Evolutionary conservation across 2,888 invertebrate genomes (phyloP).

Genomic region (Eupeodes latifasciatus): DNA sequence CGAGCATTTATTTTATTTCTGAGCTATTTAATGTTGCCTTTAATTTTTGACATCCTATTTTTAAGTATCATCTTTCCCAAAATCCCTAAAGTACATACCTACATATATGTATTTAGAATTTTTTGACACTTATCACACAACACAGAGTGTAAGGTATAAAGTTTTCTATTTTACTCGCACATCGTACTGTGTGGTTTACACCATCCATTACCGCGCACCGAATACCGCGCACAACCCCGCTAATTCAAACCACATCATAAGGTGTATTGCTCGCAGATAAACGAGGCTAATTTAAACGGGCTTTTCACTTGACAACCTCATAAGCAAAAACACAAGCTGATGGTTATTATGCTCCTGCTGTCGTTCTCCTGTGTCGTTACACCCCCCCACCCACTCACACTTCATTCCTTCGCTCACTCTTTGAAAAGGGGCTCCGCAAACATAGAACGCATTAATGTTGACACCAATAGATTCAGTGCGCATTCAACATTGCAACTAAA

Average conservation of each 20-base stretch:
- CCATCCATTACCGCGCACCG: neutral
- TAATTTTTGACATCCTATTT: too few relatives aligned
- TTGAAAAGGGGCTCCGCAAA: neutral
- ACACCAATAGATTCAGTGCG: conserved; percentile 61
- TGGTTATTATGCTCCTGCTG: neutral
- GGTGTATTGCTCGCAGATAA: conserved; percentile 60
- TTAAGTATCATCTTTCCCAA: too few relatives aligned
- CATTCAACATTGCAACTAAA: conserved; percentile 75
- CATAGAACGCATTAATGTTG: conserved; percentile 28
- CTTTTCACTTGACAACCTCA: conserved; percentile 65
- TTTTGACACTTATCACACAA: neutral
- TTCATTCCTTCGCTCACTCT: neutral
- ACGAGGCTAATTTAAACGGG: conserved; percentile 72
- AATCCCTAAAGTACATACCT: neutral
- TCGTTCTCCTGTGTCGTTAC: too few relatives aligned
- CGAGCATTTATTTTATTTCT: too few relatives aligned
- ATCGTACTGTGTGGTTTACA: conserved; percentile 18
- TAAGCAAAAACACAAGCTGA: conserved; percentile 44
- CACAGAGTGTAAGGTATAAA: neutral
- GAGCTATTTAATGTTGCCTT: too few relatives aligned
- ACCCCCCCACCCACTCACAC: too few relatives aligned
- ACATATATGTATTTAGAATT: too few relatives aligned
- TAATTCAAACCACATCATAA: conserved; percentile 54
- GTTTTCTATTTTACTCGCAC: conserved; percentile 35
- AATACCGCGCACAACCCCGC: neutral